A percentile compares a stretch with the other conserved stretches of the same genome.
phyloP scores from a whole-genome alignment of 2,888 invertebrate genomes.

The Amiota mariae region DNA sequence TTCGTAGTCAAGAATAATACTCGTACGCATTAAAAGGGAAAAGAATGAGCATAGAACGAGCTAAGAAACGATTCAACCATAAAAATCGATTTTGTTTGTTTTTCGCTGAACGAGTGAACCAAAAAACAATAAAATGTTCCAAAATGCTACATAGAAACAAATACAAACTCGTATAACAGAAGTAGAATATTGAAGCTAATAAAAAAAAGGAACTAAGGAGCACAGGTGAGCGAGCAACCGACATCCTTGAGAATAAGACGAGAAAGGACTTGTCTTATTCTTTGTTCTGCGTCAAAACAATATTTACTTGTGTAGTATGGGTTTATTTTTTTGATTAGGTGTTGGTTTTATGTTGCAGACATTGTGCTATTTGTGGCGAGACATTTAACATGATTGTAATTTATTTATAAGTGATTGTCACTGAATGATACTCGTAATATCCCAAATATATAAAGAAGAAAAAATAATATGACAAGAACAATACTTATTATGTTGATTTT shows the following conservation, averaged over 20 bases:
- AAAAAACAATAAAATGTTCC: not conserved
- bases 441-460: not conserved
- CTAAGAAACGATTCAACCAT: constrained; percentile 15
- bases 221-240: not conserved
- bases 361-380: constrained; percentile 5
- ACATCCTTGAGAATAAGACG: too few relatives aligned
- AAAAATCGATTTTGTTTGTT: constrained; percentile 27
- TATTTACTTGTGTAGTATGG: too few relatives aligned
- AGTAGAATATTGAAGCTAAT: constrained; percentile 2
- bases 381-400: constrained; percentile 44
- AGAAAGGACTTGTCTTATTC: not conserved
- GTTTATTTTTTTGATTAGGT: too few relatives aligned
- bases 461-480: not conserved
- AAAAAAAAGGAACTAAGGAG: not conserved
- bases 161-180: too few relatives aligned
- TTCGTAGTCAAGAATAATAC: not conserved
- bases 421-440: constrained; percentile 28
- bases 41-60: not conserved
- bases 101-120: not conserved
- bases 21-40: not conserved
- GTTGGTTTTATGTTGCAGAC: constrained; percentile 16
- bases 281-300: too few relatives aligned
- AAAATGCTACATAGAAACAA: not conserved
- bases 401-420: constrained; percentile 61
- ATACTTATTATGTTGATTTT: too few relatives aligned